A percentile compares a stretch with the other conserved stretches of the same genome.
phyloP scores from a whole-genome alignment of 2,888 invertebrate species.

The Synergus umbraculus region DNA sequence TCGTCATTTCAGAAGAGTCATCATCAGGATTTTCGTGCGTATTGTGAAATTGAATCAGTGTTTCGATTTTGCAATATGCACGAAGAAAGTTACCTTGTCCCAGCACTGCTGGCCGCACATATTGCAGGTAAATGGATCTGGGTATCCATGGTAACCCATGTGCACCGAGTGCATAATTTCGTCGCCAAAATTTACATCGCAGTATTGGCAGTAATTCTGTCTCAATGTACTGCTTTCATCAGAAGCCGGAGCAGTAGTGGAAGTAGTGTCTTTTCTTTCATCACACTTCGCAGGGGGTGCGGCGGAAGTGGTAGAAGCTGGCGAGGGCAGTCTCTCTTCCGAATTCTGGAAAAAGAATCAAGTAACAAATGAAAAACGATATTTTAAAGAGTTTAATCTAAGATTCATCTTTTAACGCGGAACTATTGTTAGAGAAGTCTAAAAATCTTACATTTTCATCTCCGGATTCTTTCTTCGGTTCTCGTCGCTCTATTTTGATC shows the following conservation, averaged over 20 bases:
- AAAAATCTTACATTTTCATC: conserved; percentile 62
- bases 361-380: not conserved
- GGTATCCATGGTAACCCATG: conserved; percentile 97
- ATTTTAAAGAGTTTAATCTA: not conserved
- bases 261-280: not conserved
- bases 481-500: conserved; percentile 85
- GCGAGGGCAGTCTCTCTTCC: not conserved
- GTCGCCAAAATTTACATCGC: conserved; percentile 93
- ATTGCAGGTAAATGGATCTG: conserved; percentile 96
- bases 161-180: conserved; percentile 95
- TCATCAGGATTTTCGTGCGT: no score
- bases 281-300: no score
- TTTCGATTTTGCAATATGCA: conserved; percentile 85
- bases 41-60: no score
- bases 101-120: conserved; percentile 92
- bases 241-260: not conserved
- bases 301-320: no score
- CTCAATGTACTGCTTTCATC: conserved; percentile 42
- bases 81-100: conserved; percentile 92
- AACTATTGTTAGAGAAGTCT: not conserved
- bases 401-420: not conserved
- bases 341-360: not conserved
- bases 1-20: no score
- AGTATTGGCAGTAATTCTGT: conserved; percentile 87
- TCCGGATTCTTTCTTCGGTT: conserved; percentile 78